These are phyloP conservation scores for Chrysotoxum bicinctum DNA, from an alignment of 2,888 invertebrate species.

Conservation along the genomic window DNA sequence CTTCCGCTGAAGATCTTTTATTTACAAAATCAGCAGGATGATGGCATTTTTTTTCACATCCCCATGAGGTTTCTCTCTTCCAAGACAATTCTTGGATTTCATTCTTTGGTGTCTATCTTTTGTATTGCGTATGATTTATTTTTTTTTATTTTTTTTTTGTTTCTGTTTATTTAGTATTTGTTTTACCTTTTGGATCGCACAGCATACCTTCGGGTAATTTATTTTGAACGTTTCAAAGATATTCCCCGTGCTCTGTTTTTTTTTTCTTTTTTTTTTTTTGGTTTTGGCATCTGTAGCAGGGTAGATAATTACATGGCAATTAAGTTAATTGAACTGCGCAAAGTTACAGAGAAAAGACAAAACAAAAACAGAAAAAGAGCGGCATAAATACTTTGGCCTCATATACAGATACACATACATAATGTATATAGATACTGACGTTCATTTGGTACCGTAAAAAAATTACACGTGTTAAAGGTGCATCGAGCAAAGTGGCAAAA, in stretches of 20 bases:
- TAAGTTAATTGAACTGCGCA: constrained; percentile 81
- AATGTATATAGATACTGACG: too few species aligned
- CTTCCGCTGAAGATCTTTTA: constrained; percentile 63
- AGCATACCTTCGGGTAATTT: constrained; percentile 67
- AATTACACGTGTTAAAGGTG: constrained; percentile 62
- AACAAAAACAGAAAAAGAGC: not conserved
- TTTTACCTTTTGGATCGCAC: constrained; percentile 50
- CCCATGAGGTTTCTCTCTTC: constrained; percentile 64
- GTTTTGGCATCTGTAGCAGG: constrained; percentile 58
- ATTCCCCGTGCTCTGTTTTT: constrained; percentile 28
- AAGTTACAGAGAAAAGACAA: constrained; percentile 36
- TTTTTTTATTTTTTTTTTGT: not conserved
- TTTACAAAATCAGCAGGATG: constrained; percentile 56
- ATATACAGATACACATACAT: too few species aligned
- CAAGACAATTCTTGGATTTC: constrained; percentile 37
- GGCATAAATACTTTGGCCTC: constrained; percentile 28
- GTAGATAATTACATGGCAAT: constrained; percentile 80
- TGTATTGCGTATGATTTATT: constrained; percentile 1
- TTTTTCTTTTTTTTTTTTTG: constrained; percentile 8
- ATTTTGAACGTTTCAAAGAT: constrained; percentile 61
- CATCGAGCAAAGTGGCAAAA: constrained; percentile 51
- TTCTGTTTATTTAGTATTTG: constrained; percentile 23
- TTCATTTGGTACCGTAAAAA: constrained; percentile 29
- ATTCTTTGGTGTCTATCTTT: constrained; percentile 51
- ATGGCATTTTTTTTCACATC: constrained; percentile 46